Base-by-base conservation (phyloP, 1,140 invertebrate genomes). In the Drosophila kurseongensis region DNA sequence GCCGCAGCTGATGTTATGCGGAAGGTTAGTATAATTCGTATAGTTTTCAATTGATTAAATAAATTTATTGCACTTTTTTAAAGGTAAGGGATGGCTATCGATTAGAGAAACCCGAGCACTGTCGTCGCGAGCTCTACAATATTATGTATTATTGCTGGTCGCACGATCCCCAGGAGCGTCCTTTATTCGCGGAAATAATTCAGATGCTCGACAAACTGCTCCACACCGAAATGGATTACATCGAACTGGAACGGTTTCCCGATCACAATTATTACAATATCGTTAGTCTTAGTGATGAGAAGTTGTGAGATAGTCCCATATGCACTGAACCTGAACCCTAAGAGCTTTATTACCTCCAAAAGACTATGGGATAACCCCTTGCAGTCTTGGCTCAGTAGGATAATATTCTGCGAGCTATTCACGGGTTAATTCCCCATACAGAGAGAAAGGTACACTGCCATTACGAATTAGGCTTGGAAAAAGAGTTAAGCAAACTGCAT, bases 111-210 rank as follows among this genome's bases (percentile, higher is more conserved):
- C 97, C 97, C 1, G 97, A 97, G 76, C 97, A 98, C 78, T 98
- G 97, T 90, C 94, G 96, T 41, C 93, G 97, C 2, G 97, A 98
- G 84, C 94, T 98, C 1, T 98, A 98, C 92, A 98, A 98, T 79
- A 97, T 98, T 44, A 98, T 98, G 97, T 98, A 96, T 89, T 98
- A 98, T 85, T 98, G 97, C 86, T 98, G 97, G 97, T 96, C 97
- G 62, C 95, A 96, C 27, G 95, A 97, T 85, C 94, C 96, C 1
- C 94, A 95, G 12, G 94, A 96, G 40, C 92, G 97, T 57, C 97
- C 97, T 0, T 94, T 95, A 8, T 98, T 98, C 14, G 67, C 93
- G 1, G 97, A 98, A 92, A 94, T 97, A 12, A 95, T 97, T 1
- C 93, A 94, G 35, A 94, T 97, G 77, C 93, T 98, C 4, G 97